Base-by-base conservation (phyloP, 2,888 invertebrate genomes). In the Cactoblastis cactorum region DNA sequence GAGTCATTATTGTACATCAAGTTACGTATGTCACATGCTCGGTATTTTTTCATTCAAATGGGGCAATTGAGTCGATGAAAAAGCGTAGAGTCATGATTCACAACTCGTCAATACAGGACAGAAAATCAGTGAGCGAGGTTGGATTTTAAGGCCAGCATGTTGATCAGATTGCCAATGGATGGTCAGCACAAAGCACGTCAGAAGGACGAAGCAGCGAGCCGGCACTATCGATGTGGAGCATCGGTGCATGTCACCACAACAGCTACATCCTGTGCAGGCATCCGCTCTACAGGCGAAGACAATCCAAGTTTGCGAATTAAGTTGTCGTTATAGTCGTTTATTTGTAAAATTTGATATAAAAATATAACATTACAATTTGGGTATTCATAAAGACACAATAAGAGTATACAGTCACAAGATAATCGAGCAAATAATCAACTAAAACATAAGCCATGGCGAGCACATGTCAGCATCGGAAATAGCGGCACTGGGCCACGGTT, bases 191-290 rank as follows among this genome's bases (percentile, higher is more conserved):
- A 17, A 9, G 11, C 28, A 15, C 11, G n/a, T 17, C 28, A 15
- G 28, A 22, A 9, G 28, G 12, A 43, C 43, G 43, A 43, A 15
- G 4, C 46, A 12, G 35, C 46, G 12, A 35, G 15, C 22, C 46
- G 34, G 18, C 46, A 35, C 46, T 47, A 47, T 47, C 46, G 4
- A 22, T 35, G 22, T 35, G 46, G 46, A 22, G 14, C 35, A 47
- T 47, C 46, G 35, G 22, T 35, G 46, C 46, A 35, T 43, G 28
- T n/a, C 43, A 12, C 17, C 46, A 34, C 12, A 6, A 12, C 19
- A 6, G 28, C 43, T n/a, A 14, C 35, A 37, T 47, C 22, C 46
- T 34, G 35, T 35, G 34, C 12, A 18, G 9, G 17, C 11, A 17
- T 37, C 37, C 37, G 17, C 18, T 37, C 37, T 37, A 9, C 17